A percentile compares a stretch with the other conserved stretches of the same genome.
phyloP scores from a whole-genome alignment of 2,888 invertebrate species.

The Crematogaster levior region DNA sequence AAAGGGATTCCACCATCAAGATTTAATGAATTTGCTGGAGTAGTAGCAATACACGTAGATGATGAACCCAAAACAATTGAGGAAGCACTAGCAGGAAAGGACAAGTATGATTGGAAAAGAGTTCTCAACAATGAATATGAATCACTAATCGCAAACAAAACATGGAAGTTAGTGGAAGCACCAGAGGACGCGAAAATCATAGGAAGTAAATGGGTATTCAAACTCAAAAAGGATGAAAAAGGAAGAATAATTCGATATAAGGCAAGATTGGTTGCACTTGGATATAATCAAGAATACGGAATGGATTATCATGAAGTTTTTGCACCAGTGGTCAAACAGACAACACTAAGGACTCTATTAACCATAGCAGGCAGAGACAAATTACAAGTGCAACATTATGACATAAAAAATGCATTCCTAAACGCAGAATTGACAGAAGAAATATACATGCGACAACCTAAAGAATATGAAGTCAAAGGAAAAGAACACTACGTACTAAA shows the following conservation, averaged over 20 bases:
- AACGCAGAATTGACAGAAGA: not conserved
- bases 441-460: not conserved
- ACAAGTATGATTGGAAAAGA: not conserved
- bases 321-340: constrained; percentile 10
- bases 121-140: constrained; percentile 2
- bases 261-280: not conserved
- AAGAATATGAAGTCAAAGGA: not conserved
- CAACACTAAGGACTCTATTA: not conserved
- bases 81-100: constrained; percentile 4
- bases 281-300: constrained; percentile 11
- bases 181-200: not conserved
- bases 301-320: constrained; percentile 3
- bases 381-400: not conserved
- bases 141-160: not conserved
- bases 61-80: not conserved
- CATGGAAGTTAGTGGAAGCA: not conserved
- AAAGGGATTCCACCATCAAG: not conserved
- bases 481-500: not conserved
- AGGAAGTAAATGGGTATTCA: constrained; percentile 24
- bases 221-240: constrained; percentile 7
- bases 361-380: constrained; percentile 12
- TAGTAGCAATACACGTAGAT: not conserved
- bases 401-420: constrained; percentile 7
- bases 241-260: not conserved
- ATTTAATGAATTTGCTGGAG: not conserved